These are phyloP conservation scores for Murina feae DNA, from an alignment of 2,113 vertebrate species.

Conservation along the genomic window DNA sequence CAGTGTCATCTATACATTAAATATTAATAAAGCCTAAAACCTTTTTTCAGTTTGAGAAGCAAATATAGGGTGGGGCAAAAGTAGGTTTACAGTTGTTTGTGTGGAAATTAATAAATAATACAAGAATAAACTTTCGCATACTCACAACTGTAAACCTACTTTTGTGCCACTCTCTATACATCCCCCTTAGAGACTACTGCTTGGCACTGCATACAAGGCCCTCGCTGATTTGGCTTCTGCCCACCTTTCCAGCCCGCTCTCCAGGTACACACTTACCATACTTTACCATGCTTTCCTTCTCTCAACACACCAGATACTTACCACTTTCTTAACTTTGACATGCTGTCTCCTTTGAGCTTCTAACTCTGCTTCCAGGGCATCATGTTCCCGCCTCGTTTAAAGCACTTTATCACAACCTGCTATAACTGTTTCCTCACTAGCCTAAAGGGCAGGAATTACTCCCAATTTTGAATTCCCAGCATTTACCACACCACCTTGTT, in stretches of 20 bases:
- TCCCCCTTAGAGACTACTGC: not conserved
- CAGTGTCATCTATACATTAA: conserved; percentile 2
- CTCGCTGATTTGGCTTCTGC: not conserved
- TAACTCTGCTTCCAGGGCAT: not conserved
- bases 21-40: not conserved
- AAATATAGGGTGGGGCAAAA: not conserved
- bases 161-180: not conserved
- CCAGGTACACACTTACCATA: not conserved
- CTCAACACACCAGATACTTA: not conserved
- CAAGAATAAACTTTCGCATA: not conserved
- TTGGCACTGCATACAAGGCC: not conserved
- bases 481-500: conserved; percentile 8
- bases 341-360: not conserved
- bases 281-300: not conserved
- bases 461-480: not conserved
- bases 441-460: not conserved
- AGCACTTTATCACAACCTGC: not conserved
- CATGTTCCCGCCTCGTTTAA: not conserved
- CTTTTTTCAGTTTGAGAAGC: conserved; percentile 19
- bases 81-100: not conserved
- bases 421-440: not conserved
- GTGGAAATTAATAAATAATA: not conserved
- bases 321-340: not conserved
- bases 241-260: not conserved
- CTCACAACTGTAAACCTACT: not conserved